Evolutionary conservation across 2,113 vertebrate genomes (phyloP).

Genomic region (Peucedramus taeniatus): DNA sequence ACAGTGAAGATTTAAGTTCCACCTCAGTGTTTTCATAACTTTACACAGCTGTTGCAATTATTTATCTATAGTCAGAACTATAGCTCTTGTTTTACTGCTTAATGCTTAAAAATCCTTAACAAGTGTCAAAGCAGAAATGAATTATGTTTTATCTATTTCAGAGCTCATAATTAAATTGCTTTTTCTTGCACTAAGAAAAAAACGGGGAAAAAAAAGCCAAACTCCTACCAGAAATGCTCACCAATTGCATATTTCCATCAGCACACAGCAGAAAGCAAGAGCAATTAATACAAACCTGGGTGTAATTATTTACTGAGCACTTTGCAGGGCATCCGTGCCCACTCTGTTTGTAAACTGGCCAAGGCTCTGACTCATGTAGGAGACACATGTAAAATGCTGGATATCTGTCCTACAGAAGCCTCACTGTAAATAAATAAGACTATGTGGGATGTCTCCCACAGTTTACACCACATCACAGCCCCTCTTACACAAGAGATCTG

Average conservation of each 20-base stretch:
- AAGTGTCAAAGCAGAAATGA: constrained; percentile 1
- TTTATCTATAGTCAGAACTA: neutral
- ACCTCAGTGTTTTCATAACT: constrained; percentile 3
- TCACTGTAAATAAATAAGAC: neutral
- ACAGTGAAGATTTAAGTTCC: neutral
- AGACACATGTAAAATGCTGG: neutral
- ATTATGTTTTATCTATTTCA: neutral
- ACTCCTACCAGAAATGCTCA: neutral
- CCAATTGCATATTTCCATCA: neutral
- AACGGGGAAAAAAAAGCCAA: neutral
- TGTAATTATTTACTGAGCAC: constrained; percentile 1
- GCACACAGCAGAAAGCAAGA: neutral
- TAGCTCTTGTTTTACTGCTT: neutral
- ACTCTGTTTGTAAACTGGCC: neutral
- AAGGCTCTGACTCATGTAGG: neutral
- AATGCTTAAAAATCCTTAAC: constrained; percentile 32
- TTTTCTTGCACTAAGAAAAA: neutral
- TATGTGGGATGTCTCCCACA: neutral
- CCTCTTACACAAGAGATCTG: neutral
- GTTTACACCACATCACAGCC: neutral
- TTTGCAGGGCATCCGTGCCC: neutral
- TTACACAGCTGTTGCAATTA: neutral
- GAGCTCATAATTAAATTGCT: neutral
- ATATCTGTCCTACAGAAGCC: neutral
- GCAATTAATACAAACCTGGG: neutral